These are phyloP conservation scores for Sebastes elongatus DNA, from an alignment of 2,797 vertebrate genomes.

Conservation along the genomic window DNA sequence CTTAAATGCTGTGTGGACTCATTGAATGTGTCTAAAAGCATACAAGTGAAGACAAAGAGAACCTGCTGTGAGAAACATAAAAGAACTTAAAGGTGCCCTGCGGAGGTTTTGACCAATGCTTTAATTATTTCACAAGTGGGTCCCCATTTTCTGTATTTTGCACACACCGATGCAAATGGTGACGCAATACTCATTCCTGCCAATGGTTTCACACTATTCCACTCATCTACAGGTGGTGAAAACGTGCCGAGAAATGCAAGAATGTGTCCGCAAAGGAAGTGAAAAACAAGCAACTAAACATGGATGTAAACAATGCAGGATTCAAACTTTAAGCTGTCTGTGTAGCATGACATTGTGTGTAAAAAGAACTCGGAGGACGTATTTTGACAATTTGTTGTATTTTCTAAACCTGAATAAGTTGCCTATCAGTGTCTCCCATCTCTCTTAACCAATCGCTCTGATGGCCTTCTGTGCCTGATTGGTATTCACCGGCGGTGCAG, in stretches of 20 bases:
- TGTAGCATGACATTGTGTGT: not conserved
- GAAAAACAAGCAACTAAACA: not conserved
- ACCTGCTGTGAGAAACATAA: not conserved
- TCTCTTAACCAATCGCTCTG: slow-evolving; percentile 22
- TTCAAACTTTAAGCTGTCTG: not conserved
- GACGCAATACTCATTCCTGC: not conserved
- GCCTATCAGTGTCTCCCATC: slow-evolving; percentile 1
- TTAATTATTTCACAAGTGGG: not conserved
- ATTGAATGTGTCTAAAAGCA: not conserved
- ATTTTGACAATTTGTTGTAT: not conserved
- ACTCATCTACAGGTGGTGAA: not conserved
- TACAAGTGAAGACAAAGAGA: not conserved
- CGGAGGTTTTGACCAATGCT: not conserved
- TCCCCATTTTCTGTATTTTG: not conserved
- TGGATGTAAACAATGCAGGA: not conserved
- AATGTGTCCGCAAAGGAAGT: not conserved
- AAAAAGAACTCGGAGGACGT: not conserved
- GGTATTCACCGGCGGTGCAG: slow-evolving; percentile 53
- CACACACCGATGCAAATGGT: not conserved
- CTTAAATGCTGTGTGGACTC: not conserved
- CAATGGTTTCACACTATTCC: not conserved
- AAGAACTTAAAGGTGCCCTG: not conserved
- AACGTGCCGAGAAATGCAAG: not conserved
- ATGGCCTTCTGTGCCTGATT: slow-evolving; percentile 47
- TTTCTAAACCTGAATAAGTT: slow-evolving; percentile 3